Percentiles rank a stretch among this genome's conserved stretches.
Conservation (phyloP, 2,113 vertebrate species). For the Triplophysa tibetana region DNA sequence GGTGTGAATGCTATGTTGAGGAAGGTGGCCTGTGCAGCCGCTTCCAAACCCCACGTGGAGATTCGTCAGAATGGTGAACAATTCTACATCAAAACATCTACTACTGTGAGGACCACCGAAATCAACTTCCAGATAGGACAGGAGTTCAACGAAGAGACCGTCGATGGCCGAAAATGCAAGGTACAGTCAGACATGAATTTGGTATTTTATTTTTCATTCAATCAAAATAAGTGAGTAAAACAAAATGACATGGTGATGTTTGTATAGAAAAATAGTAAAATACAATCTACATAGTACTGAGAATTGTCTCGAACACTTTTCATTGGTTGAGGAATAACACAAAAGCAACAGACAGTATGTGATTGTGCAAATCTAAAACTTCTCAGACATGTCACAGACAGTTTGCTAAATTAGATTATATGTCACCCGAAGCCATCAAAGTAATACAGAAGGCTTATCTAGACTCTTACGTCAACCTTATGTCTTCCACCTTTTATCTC, state of each 20-base stretch:
- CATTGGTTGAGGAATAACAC: neutral
- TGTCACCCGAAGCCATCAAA: constrained; percentile 5
- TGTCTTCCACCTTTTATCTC: constrained; percentile 30
- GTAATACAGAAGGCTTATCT: constrained; percentile 19
- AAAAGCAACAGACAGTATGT: neutral
- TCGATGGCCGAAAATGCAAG: constrained; percentile 95
- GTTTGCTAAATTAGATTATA: constrained; percentile 15
- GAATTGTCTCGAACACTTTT: too few species aligned
- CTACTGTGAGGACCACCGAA: constrained; percentile 93
- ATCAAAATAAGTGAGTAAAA: too few species aligned
- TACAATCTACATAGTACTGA: too few species aligned
- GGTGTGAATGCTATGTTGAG: constrained; percentile 95
- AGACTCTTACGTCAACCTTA: neutral
- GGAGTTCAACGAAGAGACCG: constrained; percentile 94
- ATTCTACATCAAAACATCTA: constrained; percentile 98
- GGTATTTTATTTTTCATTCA: too few species aligned
- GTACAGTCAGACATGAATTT: constrained; percentile 66
- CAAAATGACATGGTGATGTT: too few species aligned
- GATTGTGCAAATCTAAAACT: neutral
- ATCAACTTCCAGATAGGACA: constrained; percentile 91
- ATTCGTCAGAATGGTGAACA: constrained; percentile 90
- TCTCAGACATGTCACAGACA: neutral
- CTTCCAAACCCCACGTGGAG: constrained; percentile 95
- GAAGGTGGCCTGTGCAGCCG: constrained; percentile 88
- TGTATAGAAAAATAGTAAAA: too few species aligned